phyloP scores from a whole-genome alignment of 1,140 invertebrate genomes.

The Musca vetustissima region DNA sequence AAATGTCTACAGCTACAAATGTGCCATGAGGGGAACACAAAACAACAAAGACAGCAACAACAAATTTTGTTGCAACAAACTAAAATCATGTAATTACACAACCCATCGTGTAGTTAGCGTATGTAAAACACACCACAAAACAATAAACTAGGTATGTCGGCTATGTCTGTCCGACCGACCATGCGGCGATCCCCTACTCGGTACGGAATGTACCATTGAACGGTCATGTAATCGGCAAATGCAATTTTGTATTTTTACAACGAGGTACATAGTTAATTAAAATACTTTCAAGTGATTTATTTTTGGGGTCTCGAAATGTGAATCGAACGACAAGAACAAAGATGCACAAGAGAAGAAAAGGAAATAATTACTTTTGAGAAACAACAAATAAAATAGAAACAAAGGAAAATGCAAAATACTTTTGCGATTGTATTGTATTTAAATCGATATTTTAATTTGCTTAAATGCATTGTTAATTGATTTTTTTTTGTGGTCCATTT shows the following conservation, averaged over 20 bases:
- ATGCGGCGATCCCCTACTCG: too few species aligned
- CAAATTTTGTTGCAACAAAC: too few species aligned
- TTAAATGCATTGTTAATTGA: too few species aligned
- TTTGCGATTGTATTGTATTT: not conserved
- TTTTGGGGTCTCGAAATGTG: not conserved
- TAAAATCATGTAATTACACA: slow-evolving; percentile 19
- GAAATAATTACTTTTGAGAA: not conserved
- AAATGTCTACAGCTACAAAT: too few species aligned
- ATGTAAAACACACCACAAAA: slow-evolving; percentile 13
- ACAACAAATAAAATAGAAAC: not conserved
- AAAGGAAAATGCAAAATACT: not conserved
- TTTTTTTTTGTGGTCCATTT: too few species aligned
- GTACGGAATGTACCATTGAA: too few species aligned
- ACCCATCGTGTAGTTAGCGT: not conserved
- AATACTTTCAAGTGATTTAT: slow-evolving; percentile 22
- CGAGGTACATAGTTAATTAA: slow-evolving; percentile 14
- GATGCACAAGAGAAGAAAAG: not conserved
- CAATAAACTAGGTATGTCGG: not conserved
- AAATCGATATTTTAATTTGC: not conserved
- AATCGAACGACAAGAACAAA: not conserved
- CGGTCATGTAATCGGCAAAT: not conserved
- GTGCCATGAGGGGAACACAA: too few species aligned
- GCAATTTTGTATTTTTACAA: slow-evolving; percentile 4
- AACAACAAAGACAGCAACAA: too few species aligned
- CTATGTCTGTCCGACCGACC: too few species aligned